Base-by-base conservation (phyloP, 2,888 invertebrate genomes). In the Pantelozetes paolii region DNA sequence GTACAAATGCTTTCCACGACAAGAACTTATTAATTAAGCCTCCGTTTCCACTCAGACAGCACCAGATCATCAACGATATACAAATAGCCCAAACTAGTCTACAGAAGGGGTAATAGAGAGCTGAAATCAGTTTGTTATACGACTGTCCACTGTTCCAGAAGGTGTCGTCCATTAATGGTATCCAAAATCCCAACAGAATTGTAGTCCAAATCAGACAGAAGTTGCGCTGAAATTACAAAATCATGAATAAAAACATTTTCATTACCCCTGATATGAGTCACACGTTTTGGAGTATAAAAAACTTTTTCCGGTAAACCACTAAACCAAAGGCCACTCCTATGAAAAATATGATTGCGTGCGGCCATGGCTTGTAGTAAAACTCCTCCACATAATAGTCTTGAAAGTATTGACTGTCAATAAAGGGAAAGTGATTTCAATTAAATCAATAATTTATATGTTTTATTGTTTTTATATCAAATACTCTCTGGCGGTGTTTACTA, bases 21-120 rank as follows among this genome's bases (percentile, higher is more conserved):
- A 77, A 50, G 15, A 77, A 71, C 13, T 48, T 13, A n/a, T 75
- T 71, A 13, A 77, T 28, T 18, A 73, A 30, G 3, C 77, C 77
- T 26, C 73, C 73, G 26, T 73, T 73, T 18, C 69, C 69, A 48
- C 67, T 73, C 5, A 70, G 45, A 45, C 45, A 45, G 45, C 45
- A 26, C 69, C 69, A 69, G 11, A 69, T 45, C 13, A 69, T 20
- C 2, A 9, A 2, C 1, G 69, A 15, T 20, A 69, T 15, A 26
- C 26, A 42, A 45, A 28, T 0, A 5, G 26, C 42, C 69, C 69
- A 69, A 8, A 69, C 23, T 1, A 69, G 15, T 1, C 26, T 23
- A 26, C 23, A 15, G 6, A 23, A 18, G 0, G 69, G 42, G 3
- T 28, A 69, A 5, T 26, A 42, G 1, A 69, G 18, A 5, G 69